Percentiles rank a stretch among this genome's conserved stretches.
phyloP scores from a whole-genome alignment of 2,797 vertebrate genomes.

The Masticophis lateralis region DNA sequence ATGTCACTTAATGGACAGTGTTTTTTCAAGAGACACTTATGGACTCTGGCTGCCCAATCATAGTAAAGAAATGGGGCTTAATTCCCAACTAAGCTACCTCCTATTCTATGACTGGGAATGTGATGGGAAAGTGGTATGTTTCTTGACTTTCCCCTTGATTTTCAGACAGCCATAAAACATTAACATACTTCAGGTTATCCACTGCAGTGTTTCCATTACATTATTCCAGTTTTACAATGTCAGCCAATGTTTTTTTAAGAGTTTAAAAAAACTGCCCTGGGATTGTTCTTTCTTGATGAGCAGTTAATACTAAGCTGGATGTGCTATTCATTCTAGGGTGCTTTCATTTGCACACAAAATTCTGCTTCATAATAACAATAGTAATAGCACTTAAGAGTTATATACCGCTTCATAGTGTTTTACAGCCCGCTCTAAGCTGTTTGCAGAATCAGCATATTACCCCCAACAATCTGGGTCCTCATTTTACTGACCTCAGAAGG shows the following conservation, averaged over 20 bases:
- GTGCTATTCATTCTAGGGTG: neutral
- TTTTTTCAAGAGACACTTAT: neutral
- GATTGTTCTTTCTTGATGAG: neutral
- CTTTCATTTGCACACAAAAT: neutral
- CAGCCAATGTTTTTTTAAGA: neutral
- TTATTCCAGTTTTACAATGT: neutral
- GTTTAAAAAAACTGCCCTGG: neutral
- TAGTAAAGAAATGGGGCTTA: neutral
- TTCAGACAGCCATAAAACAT: neutral
- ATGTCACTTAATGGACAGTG: neutral
- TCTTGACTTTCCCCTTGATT: neutral
- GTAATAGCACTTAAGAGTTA: neutral
- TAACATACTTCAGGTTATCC: neutral
- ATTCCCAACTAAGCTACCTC: neutral
- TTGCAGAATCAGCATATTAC: neutral
- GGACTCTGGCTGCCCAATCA: neutral
- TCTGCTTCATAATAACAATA: neutral
- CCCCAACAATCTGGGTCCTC: neutral
- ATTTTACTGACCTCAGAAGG: neutral
- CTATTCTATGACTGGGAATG: neutral
- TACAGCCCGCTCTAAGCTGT: neutral
- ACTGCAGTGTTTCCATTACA: neutral
- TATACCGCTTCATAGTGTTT: neutral
- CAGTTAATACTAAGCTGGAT: neutral
- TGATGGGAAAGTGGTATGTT: neutral